Percentiles rank a stretch among this genome's conserved stretches.
Evolutionary conservation across 2,797 vertebrate species (phyloP).

Genomic region (Sebastes alutus): DNA sequence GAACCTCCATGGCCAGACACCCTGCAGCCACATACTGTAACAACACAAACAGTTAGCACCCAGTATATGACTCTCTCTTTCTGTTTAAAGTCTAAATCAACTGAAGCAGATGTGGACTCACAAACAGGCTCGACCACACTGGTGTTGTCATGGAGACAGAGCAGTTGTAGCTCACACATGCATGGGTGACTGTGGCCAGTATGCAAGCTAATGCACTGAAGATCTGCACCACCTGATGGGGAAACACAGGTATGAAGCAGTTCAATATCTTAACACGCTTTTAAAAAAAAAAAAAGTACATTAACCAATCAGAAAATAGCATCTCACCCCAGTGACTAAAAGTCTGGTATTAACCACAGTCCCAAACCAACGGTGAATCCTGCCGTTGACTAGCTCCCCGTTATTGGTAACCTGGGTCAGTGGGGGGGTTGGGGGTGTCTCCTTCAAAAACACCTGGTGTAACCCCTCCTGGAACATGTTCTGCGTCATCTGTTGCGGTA

Average conservation of each 20-base stretch:
- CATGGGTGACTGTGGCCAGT: slow-evolving; percentile 67
- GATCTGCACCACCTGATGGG: slow-evolving; percentile 75
- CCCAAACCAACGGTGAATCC: slow-evolving; percentile 82
- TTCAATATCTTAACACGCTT: background rate
- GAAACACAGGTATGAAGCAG: background rate
- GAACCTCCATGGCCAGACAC: slow-evolving; percentile 68
- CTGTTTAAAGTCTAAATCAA: background rate
- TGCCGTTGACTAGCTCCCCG: slow-evolving; percentile 56
- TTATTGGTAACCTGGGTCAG: slow-evolving; percentile 1
- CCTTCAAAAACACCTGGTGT: slow-evolving; percentile 81
- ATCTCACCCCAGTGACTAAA: slow-evolving; percentile 77
- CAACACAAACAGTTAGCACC: slow-evolving; percentile 17
- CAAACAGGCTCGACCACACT: slow-evolving; percentile 76
- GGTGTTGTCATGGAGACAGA: slow-evolving; percentile 75
- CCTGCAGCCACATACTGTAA: slow-evolving; percentile 79
- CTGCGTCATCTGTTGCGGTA: slow-evolving; percentile 68
- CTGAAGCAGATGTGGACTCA: slow-evolving; percentile 61
- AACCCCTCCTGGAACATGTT: slow-evolving; percentile 86
- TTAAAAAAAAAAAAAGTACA: background rate
- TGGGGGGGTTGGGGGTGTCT: slow-evolving; percentile 14
- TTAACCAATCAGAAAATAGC: background rate
- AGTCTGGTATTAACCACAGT: slow-evolving; percentile 78
- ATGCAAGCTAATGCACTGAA: slow-evolving; percentile 71
- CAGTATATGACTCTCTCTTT: background rate
- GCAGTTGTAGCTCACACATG: slow-evolving; percentile 79